Percentiles rank a stretch among this genome's conserved stretches.
These are phyloP conservation scores for Lissocephala sabroskyi DNA, from an alignment of 2,888 invertebrate genomes.

Conservation along the genomic window DNA sequence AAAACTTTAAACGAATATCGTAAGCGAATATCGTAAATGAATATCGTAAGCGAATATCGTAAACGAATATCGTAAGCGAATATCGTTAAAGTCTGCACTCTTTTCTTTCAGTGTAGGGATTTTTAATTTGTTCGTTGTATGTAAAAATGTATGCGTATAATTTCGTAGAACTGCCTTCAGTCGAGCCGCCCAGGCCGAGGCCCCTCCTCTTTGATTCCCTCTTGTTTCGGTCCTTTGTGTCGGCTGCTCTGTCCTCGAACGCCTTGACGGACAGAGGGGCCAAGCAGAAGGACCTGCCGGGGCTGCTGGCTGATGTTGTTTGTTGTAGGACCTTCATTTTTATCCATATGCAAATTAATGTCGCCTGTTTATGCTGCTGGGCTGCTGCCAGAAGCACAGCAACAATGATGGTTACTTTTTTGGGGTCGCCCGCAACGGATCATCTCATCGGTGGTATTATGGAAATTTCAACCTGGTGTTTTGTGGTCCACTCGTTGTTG, in stretches of 20 bases:
- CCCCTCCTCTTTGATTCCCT: constrained; percentile 27
- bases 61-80: no score
- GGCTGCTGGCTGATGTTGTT: no score
- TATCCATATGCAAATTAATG: constrained; percentile 44
- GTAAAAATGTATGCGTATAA: constrained; percentile 42
- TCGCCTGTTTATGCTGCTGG: constrained; percentile 11
- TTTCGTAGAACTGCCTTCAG: constrained; percentile 3
- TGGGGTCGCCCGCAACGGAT: constrained; percentile 2
- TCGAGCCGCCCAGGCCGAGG: background rate
- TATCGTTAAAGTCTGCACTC: no score
- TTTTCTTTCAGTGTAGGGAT: no score
- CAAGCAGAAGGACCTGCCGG: no score
- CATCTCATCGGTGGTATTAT: constrained; percentile 30
- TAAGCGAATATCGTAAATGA: no score
- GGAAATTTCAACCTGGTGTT: constrained; percentile 25
- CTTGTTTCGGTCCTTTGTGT: constrained; percentile 17
- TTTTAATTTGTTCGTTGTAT: no score
- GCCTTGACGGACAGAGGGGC: no score
- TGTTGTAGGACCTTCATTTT: constrained; percentile 11
- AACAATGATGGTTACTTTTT: constrained; percentile 2
- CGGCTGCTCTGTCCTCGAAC: no score
- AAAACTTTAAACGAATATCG: no score
- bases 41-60: no score
- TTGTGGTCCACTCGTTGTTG: background rate
- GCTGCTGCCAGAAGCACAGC: no score